These are phyloP conservation scores for Sebastes steindachneri DNA, from an alignment of 2,797 vertebrate genomes.

Conservation along the genomic window DNA sequence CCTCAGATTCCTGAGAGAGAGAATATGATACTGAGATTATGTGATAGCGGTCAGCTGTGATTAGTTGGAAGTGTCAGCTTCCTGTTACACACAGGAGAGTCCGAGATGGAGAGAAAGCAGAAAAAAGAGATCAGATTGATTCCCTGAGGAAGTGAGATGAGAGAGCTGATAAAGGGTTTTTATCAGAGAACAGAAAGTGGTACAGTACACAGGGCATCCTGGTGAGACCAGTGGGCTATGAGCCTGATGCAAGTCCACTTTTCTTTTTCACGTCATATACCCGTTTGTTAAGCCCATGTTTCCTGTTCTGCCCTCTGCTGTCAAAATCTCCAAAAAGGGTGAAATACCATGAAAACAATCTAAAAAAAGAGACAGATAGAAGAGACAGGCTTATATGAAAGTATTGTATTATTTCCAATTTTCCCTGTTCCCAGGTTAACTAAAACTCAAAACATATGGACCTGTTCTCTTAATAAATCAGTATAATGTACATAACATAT, in stretches of 20 bases:
- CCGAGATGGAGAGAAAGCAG: not conserved
- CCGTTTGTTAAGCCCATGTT: not conserved
- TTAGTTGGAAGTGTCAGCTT: slow-evolving; percentile 8
- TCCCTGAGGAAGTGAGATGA: slow-evolving; percentile 12
- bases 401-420: not conserved
- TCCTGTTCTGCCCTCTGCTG: not conserved
- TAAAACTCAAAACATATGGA: too few relatives aligned
- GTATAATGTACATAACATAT: not conserved
- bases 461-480: not conserved
- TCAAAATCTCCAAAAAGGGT: not conserved
- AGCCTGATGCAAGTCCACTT: not conserved
- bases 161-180: not conserved
- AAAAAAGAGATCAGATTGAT: not conserved
- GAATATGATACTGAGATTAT: slow-evolving; percentile 37
- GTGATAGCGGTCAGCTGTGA: slow-evolving; percentile 8
- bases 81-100: not conserved
- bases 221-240: not conserved
- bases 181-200: not conserved
- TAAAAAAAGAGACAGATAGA: not conserved
- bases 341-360: not conserved
- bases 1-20: slow-evolving; percentile 21
- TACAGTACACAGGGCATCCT: not conserved
- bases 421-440: not conserved
- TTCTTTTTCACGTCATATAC: not conserved
- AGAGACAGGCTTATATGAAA: not conserved